Conservation (phyloP, 1,140 invertebrate genomes). For the Aphis gossypii region DNA sequence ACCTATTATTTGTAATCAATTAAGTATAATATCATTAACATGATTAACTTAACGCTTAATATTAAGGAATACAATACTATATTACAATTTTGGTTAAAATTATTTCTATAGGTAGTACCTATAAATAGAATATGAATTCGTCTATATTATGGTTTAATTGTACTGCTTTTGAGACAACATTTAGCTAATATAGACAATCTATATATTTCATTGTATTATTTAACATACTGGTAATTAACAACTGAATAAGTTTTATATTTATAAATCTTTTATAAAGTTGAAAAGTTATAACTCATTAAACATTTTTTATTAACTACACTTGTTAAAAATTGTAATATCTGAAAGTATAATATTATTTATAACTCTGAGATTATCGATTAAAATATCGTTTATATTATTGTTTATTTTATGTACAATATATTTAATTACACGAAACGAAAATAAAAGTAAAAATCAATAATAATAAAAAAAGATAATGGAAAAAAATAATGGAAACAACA, state of each 20-base stretch:
- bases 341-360: not conserved
- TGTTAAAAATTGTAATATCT: not conserved
- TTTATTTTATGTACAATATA: no score
- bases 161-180: not conserved
- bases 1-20: no score
- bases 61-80: not conserved
- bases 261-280: not conserved
- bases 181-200: not conserved
- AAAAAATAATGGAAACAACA: no score
- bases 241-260: not conserved
- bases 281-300: not conserved
- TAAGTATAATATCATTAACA: not conserved
- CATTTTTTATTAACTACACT: not conserved
- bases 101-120: not conserved
- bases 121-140: not conserved
- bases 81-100: not conserved
- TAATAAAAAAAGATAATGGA: no score
- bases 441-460: no score
- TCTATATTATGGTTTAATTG: not conserved
- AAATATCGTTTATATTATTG: no score
- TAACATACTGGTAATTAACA: not conserved
- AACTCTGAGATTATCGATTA: no score
- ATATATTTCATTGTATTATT: not conserved
- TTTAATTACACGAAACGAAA: no score
- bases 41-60: not conserved